These are phyloP conservation scores for Ganaspis brasiliensis DNA, from an alignment of 2,888 invertebrate species.

Conservation along the genomic window DNA sequence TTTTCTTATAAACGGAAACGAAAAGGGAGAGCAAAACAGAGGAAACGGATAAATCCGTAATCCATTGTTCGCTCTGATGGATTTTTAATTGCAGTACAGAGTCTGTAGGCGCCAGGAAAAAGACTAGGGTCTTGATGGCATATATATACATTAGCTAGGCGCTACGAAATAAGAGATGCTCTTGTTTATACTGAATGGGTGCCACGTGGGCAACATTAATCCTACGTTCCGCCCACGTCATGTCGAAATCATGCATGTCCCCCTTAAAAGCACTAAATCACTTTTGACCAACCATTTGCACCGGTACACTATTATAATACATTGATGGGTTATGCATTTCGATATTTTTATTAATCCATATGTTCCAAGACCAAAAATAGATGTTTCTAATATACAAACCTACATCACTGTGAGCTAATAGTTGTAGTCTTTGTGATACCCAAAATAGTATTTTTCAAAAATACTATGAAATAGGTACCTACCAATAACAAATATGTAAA, in stretches of 20 bases:
- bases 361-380: too few relatives aligned
- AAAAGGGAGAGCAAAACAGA: background rate
- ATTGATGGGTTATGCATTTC: background rate
- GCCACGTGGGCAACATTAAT: constrained; percentile 41
- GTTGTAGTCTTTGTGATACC: too few relatives aligned
- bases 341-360: background rate
- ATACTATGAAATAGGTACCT: too few relatives aligned
- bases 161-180: constrained; percentile 21
- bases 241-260: constrained; percentile 42
- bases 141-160: background rate
- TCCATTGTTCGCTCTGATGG: constrained; percentile 23
- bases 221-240: constrained; percentile 38
- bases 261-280: constrained; percentile 40
- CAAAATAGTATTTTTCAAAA: too few relatives aligned
- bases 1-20: background rate
- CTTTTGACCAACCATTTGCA: constrained; percentile 35
- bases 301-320: too few relatives aligned
- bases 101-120: constrained; percentile 33
- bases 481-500: too few relatives aligned
- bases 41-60: constrained; percentile 16
- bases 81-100: constrained; percentile 23
- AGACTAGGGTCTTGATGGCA: constrained; percentile 18
- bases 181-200: constrained; percentile 35
- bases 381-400: too few relatives aligned
- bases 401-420: too few relatives aligned